Conservation (phyloP, 2,888 invertebrate genomes). For the Gnatocerus cornutus region DNA sequence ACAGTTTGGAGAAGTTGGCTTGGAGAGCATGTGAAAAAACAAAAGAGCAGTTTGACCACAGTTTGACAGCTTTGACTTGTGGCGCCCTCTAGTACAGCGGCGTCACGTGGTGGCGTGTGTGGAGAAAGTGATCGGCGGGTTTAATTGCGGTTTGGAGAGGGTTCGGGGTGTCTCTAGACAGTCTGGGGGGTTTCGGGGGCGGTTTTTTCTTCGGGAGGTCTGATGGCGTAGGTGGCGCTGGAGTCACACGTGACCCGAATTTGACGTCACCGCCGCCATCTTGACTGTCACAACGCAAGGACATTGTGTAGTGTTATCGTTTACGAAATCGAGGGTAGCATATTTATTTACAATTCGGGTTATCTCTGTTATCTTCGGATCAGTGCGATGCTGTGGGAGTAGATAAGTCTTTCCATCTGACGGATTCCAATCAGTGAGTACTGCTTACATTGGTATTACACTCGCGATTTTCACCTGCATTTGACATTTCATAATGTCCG, state of each 20-base stretch:
- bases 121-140: background rate
- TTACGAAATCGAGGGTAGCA: slow-evolving; percentile 44
- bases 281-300: slow-evolving; percentile 50
- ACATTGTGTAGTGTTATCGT: slow-evolving; percentile 44
- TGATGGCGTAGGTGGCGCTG: slow-evolving; percentile 13
- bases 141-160: too few species aligned
- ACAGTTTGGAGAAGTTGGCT: slow-evolving; percentile 13
- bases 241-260: slow-evolving; percentile 38
- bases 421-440: slow-evolving; percentile 35
- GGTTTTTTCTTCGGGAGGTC: too few species aligned
- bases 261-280: slow-evolving; percentile 48
- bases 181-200: too few species aligned
- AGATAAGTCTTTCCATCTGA: slow-evolving; percentile 10
- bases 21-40: slow-evolving; percentile 17
- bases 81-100: slow-evolving; percentile 18
- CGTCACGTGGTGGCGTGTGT: background rate
- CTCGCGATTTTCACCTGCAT: slow-evolving; percentile 49
- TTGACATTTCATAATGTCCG: slow-evolving; percentile 50
- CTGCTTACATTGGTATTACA: slow-evolving; percentile 22
- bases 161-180: too few species aligned
- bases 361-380: slow-evolving; percentile 34
- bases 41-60: background rate
- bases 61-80: background rate
- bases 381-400: slow-evolving; percentile 32
- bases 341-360: slow-evolving; percentile 43